Evolutionary conservation across 2,113 vertebrate genomes (phyloP).

Genomic region (Sceloporus tristichus): DNA sequence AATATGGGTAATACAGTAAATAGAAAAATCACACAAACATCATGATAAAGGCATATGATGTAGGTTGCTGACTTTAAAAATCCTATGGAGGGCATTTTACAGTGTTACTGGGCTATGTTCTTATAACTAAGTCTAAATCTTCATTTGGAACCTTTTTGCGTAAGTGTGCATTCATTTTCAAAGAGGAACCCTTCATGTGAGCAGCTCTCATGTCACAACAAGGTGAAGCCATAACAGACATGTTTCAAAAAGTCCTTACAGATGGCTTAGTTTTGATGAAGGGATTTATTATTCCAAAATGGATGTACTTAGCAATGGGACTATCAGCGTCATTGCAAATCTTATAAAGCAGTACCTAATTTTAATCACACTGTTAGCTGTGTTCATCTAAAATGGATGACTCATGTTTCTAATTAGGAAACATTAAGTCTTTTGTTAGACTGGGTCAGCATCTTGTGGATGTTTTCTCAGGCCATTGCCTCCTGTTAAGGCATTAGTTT

Average conservation of each 20-base stretch:
- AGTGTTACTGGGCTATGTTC: background rate
- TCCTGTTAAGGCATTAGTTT: too few species aligned
- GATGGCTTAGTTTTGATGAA: background rate
- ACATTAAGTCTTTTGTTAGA: constrained; percentile 2
- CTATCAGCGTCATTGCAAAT: background rate
- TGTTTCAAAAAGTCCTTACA: background rate
- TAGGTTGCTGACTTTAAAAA: background rate
- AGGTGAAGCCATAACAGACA: background rate
- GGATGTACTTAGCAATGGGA: background rate
- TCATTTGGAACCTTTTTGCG: background rate
- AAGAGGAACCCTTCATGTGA: background rate
- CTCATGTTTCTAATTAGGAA: constrained; percentile 23
- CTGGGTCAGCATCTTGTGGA: background rate
- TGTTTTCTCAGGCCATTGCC: background rate
- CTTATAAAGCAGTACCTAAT: constrained; percentile 4
- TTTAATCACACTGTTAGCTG: constrained; percentile 8
- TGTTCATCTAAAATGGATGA: background rate
- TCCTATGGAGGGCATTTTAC: background rate
- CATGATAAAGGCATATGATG: too few species aligned
- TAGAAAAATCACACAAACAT: background rate
- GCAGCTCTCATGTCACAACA: background rate
- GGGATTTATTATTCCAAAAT: background rate
- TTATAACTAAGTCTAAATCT: background rate
- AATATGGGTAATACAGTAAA: background rate
- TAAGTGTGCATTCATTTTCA: background rate